phyloP scores from a whole-genome alignment of 2,797 vertebrate genomes.

The Onychomys arenicola region DNA sequence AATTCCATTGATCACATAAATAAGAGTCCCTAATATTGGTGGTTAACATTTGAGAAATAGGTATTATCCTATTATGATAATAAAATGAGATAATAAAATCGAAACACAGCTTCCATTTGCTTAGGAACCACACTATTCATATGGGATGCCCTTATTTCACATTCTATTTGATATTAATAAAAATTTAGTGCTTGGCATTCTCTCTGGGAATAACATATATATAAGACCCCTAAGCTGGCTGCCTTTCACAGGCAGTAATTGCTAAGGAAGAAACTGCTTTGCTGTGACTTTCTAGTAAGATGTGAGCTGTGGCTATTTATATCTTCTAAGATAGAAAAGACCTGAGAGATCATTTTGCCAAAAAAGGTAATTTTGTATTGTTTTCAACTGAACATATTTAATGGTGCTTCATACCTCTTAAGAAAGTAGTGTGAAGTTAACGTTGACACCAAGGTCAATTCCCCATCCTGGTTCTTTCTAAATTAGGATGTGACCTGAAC shows the following conservation, averaged over 20 bases:
- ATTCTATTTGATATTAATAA: background rate
- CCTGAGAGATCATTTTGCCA: slow-evolving; percentile 65
- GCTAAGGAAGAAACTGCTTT: slow-evolving; percentile 29
- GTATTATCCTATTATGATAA: background rate
- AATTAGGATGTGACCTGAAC: background rate
- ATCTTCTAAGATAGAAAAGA: slow-evolving; percentile 74
- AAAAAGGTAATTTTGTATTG: slow-evolving; percentile 73
- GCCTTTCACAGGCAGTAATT: background rate
- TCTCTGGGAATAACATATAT: slow-evolving; percentile 36
- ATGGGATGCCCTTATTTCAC: background rate
- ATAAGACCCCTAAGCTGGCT: slow-evolving; percentile 29
- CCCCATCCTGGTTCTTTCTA: background rate
- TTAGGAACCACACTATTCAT: background rate
- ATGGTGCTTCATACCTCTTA: slow-evolving; percentile 54
- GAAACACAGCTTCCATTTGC: background rate
- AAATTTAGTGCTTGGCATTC: background rate
- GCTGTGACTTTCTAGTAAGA: slow-evolving; percentile 76
- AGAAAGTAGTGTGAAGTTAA: background rate
- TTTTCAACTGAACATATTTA: slow-evolving; percentile 50
- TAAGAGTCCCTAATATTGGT: background rate
- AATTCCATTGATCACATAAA: background rate
- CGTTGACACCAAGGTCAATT: background rate
- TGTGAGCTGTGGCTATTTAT: slow-evolving; percentile 76
- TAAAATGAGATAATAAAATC: background rate
- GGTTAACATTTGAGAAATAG: background rate